Evolutionary conservation across 2,797 vertebrate genomes (phyloP), one percentile per base, ranked within the genome.

Genomic region (Miichthys miiuy): DNA sequence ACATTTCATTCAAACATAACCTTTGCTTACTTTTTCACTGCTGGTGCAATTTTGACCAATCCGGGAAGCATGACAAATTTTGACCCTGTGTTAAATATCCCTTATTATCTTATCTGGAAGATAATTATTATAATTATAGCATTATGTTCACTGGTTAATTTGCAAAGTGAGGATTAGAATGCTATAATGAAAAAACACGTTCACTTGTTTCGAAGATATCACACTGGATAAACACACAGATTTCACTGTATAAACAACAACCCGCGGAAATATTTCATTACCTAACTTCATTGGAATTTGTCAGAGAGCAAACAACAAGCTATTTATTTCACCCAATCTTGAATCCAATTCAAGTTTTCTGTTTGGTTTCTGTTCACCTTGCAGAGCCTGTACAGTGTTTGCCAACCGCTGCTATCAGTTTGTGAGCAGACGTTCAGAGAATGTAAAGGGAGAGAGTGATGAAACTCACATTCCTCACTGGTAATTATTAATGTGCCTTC

Each of bases 401-500:
- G 87, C 84, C 72, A 70, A 80, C 72, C 12, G 69, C 80, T 27
- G 79, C 77, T 81, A 88, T 88, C 81, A 85, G 85, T 48, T 34
- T 30, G 64, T 18, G 83, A 80, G 72, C 80, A 20, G 41, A 81
- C 55, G 66, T 85, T 78, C 70, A 85, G 46, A 68, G 82, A 79
- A 73, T 70, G 80, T 80, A 71, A 68, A 63, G 80, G 55, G 80
- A 63, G 70, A 78, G 61, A 63, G 73, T 5, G 4, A 65, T 71
- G 73, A 87, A 88, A 75, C 67, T 73, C 56, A 38, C 93, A 95
- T 95, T 94, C 93, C 87, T 91, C 51, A 12, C 68, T 11, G 54
- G 74, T 90, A 94, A 93, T 94, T 79, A 94, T 94, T 94, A 92
- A 94, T 91, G 80, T 71, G 62, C 83, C 80, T 77, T 89, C 77